Base-by-base conservation (phyloP, 2,113 vertebrate species). In the Fukomys damarensis region DNA sequence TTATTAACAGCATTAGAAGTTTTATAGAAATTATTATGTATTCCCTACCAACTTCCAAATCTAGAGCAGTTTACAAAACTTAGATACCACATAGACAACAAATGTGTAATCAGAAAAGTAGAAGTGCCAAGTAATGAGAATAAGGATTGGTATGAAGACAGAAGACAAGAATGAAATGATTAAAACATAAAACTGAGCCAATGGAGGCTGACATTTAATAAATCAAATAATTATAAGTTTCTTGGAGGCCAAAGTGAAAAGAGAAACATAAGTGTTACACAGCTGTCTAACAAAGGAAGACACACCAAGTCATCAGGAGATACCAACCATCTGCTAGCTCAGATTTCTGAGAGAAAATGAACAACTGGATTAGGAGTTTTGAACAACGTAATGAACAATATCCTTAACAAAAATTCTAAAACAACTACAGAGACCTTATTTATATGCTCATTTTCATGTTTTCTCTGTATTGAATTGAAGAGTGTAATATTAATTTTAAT, bases 61-160 rank as follows among this genome's bases (percentile, higher is more conserved):
- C n/a, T 83, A 89, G 12, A 83, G 22, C 38, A 97, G 12, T 96
- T 93, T 96, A 68, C 5, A 95, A 92, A 95, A 93, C 22, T 26
- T 56, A 89, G 61, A 84, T 65, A 86, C 6, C 80, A 91, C 86
- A 22, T 89, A 94, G 35, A 26, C 59, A 86, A 89, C 13, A 81
- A 89, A 89, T 74, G 5, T 94, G 54, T 61, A 89, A 81, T 85
- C 66, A 92, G 89, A 72, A 86, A 82, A 86, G 11, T 17, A 22
- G 5, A 92, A 74, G 35, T 87, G 81, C 35, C 24, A 96, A 93
- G 38, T 80, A 83, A 86, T 76, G 20, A 35, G 43, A 92, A 49
- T 28, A 96, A 96, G 5, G 49, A 28, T 88, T 81, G 38, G 24
- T 38, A 68, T 68, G 30, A 41, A 92, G 13, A 84, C 87, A 8